Base-by-base conservation (phyloP, 2,113 vertebrate species). In the Antigone vipio region DNA sequence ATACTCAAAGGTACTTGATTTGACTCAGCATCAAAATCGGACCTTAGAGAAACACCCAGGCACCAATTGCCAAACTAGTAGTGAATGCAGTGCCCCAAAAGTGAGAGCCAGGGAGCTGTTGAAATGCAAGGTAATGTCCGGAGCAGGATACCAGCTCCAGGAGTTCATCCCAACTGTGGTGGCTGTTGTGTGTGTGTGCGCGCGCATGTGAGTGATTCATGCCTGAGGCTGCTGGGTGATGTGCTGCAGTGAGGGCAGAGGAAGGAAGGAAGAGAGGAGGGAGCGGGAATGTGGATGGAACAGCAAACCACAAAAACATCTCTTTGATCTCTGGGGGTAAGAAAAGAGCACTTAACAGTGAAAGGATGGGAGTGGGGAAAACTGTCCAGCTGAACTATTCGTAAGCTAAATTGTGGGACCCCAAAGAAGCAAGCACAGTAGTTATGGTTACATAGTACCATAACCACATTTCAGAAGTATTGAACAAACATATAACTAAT, bases 291-390 rank as follows among this genome's bases (percentile, higher is more conserved):
- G 74, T 82, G 73, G 62, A 85, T 82, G 53, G 77, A 95, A 91
- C 71, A 91, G 89, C 62, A 24, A 96, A 89, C 93, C 86, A 52
- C 92, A 66, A 29, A 95, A 96, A 58, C 32, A 75, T 72, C 32
- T 85, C 96, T 97, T 96, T 97, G 93, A 97, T 97, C 94, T 96
- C 74, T 68, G 49, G 68, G 89, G 74, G n/a, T 45, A 95, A 94
- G 94, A 85, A 92, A 71, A 93, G 35, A 85, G 78, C 64, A 76
- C 74, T 87, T 66, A 38, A 23, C 22, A 47, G 77, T 85, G n/a
- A 85, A 80, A 89, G 74, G 63, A 9, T 68, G 55, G 9, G 45
- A 69, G 44, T 24, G 55, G 55, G 50, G 77, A 62, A 89, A 80
- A 42, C 34, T 56, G 23, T 30, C 30, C 50, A 42, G 47, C 44